Conservation (phyloP, 35 echinoderm and acorn worm species). For the Heliocidaris tuberculata region DNA sequence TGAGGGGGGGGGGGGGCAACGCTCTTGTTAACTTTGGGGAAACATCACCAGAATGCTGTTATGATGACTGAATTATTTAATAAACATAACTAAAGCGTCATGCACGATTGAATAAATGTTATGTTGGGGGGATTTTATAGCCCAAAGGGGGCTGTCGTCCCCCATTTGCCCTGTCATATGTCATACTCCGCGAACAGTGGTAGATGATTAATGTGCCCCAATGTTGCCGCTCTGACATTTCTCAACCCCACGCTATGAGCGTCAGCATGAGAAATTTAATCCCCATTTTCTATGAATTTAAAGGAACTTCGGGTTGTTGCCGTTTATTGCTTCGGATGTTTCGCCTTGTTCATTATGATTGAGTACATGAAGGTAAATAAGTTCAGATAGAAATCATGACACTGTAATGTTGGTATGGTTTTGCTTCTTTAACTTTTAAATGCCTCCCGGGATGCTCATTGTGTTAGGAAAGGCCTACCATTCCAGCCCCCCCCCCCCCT, state of each 20-base stretch:
- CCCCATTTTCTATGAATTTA: neutral
- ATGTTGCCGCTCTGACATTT: neutral
- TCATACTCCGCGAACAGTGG: neutral
- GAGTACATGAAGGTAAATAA: neutral
- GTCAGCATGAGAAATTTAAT: neutral
- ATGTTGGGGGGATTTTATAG: too few relatives aligned
- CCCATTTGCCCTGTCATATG: neutral
- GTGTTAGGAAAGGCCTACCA: neutral
- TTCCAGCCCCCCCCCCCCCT: too few relatives aligned
- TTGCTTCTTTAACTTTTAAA: neutral
- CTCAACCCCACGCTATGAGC: neutral
- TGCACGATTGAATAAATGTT: too few relatives aligned
- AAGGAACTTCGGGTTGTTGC: neutral
- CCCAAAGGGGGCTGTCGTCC: neutral
- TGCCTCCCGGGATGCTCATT: neutral
- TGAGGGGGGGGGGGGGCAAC: too few relatives aligned
- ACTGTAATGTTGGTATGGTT: neutral
- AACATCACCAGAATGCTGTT: too few relatives aligned
- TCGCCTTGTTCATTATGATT: neutral
- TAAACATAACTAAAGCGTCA: too few relatives aligned
- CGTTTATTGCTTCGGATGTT: neutral
- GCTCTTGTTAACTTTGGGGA: too few relatives aligned
- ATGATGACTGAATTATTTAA: too few relatives aligned
- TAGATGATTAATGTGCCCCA: neutral
- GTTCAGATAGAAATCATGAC: neutral